Conservation (phyloP, 2,888 invertebrate species). For the Caenorhabditis sp. region DNA sequence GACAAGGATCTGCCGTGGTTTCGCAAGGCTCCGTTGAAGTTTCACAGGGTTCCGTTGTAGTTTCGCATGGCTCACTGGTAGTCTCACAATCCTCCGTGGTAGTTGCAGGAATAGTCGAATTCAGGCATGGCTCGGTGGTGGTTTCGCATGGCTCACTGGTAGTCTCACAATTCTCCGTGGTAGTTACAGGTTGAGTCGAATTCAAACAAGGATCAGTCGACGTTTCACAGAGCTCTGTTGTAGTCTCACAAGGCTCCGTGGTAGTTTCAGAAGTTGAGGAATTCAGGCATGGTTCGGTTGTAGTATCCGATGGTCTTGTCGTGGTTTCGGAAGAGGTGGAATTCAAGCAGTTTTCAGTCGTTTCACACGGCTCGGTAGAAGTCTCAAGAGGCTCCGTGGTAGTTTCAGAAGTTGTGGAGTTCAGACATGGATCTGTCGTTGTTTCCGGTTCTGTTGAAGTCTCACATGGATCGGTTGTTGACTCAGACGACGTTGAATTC, state of each 20-base stretch:
- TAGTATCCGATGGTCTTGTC: not conserved
- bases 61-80: not conserved
- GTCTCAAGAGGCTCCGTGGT: conserved; percentile 9
- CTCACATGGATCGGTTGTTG: not conserved
- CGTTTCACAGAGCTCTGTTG: not conserved
- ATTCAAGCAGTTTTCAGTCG: not conserved
- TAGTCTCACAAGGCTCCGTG: not conserved
- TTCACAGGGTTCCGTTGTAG: conserved; percentile 12
- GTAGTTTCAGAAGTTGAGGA: conserved; percentile 3
- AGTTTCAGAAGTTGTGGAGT: conserved; percentile 8
- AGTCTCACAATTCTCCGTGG: not conserved
- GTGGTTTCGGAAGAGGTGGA: not conserved
- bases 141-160: conserved; percentile 2
- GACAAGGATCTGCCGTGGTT: not conserved
- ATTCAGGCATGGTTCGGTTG: not conserved
- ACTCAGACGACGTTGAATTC: not conserved
- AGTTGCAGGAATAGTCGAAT: not conserved
- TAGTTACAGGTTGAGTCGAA: not conserved
- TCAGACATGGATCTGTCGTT: not conserved
- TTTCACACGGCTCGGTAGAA: not conserved
- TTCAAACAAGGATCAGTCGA: not conserved
- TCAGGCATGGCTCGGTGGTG: not conserved
- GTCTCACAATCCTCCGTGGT: conserved; percentile 1
- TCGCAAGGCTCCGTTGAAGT: not conserved
- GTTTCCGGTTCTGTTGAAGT: not conserved